These are phyloP conservation scores for Tiliacea aurago DNA, from an alignment of 2,888 invertebrate species.

Conservation along the genomic window DNA sequence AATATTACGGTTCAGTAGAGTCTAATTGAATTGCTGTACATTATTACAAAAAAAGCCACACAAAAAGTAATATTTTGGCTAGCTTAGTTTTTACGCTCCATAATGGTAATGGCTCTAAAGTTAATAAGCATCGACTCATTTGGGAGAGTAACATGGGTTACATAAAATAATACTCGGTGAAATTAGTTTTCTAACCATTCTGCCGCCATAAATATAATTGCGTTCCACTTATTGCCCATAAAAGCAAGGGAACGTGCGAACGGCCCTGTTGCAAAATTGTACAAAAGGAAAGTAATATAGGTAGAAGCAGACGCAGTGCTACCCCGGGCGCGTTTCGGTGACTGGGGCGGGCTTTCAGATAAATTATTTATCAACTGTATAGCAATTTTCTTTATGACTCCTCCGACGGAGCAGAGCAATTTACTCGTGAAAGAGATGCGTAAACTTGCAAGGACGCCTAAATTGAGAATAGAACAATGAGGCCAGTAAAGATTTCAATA, in stretches of 20 bases:
- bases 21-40: constrained; percentile 33
- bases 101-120: constrained; percentile 50
- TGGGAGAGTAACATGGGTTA: constrained; percentile 61
- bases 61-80: constrained; percentile 16
- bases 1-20: constrained; percentile 49
- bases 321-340: constrained; percentile 88
- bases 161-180: constrained; percentile 83
- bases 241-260: constrained; percentile 90
- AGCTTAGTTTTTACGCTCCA: constrained; percentile 31
- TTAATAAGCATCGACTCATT: constrained; percentile 59
- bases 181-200: constrained; percentile 89
- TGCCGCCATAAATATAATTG: constrained; percentile 90
- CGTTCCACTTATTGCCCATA: constrained; percentile 91
- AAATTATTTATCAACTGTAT: constrained; percentile 91
- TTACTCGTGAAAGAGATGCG: constrained; percentile 90
- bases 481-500: constrained; percentile 86
- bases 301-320: constrained; percentile 85
- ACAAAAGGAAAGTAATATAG: constrained; percentile 90
- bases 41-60: constrained; percentile 8
- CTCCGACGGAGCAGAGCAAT: constrained; percentile 90
- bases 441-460: constrained; percentile 89
- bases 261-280: constrained; percentile 90
- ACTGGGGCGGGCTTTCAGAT: constrained; percentile 90
- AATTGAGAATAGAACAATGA: constrained; percentile 88
- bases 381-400: constrained; percentile 91